Evolutionary conservation across 2,797 vertebrate species (phyloP).

Genomic region (Cirrhinus mrigala): DNA sequence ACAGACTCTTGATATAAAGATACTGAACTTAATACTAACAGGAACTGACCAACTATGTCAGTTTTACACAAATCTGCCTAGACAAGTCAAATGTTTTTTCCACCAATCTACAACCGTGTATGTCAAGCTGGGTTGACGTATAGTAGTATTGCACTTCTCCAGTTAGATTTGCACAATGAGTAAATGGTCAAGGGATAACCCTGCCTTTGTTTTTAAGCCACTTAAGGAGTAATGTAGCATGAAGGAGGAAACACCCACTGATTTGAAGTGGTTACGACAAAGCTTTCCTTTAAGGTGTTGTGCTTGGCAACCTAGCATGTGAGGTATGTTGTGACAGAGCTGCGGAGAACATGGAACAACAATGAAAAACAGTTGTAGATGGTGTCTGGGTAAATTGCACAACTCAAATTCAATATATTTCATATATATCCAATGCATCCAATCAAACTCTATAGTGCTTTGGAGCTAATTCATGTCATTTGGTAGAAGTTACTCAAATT

Average conservation of each 20-base stretch:
- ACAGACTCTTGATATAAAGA: slow-evolving; percentile 4
- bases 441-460: neutral
- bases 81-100: neutral
- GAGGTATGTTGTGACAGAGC: slow-evolving; percentile 7
- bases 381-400: neutral
- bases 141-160: neutral
- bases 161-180: neutral
- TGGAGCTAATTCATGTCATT: neutral
- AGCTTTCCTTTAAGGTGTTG: slow-evolving; percentile 28
- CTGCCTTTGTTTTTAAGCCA: slow-evolving; percentile 30
- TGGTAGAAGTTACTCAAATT: neutral
- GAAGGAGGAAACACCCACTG: slow-evolving; percentile 28
- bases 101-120: neutral
- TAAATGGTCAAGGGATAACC: slow-evolving; percentile 11
- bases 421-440: neutral
- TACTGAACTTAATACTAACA: neutral
- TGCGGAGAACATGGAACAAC: neutral
- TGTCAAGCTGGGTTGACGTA: slow-evolving; percentile 1
- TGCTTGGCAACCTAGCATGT: slow-evolving; percentile 27
- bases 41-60: neutral
- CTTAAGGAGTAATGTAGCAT: slow-evolving; percentile 35
- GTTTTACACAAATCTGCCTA: neutral
- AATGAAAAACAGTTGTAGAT: neutral
- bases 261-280: slow-evolving; percentile 40
- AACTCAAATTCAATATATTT: neutral